Evolutionary conservation across 2,113 vertebrate species (phyloP).

Genomic region (Hydropotes inermis): DNA sequence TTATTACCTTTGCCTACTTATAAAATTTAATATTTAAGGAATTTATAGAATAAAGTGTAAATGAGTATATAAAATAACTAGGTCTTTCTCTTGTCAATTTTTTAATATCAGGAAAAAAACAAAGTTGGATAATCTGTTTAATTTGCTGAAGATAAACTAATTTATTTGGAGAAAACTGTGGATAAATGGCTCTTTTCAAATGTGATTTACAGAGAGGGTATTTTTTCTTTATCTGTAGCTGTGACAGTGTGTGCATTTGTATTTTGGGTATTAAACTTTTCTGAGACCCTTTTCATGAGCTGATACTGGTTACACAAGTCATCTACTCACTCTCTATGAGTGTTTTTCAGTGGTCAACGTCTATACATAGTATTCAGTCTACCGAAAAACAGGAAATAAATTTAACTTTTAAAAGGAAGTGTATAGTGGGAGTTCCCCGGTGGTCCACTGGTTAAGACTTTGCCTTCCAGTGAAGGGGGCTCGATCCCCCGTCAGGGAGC

Average conservation of each 20-base stretch:
- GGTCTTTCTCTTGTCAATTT: neutral
- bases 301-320: neutral
- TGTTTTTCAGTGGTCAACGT: neutral
- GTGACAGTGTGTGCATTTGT: neutral
- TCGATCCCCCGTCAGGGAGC: rapidly evolving
- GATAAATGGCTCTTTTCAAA: neutral
- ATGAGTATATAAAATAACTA: neutral
- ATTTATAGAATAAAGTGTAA: neutral
- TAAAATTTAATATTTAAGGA: neutral
- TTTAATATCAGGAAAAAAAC: neutral
- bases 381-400: neutral
- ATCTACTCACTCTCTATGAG: neutral
- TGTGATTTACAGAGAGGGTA: neutral
- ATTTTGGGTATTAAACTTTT: neutral
- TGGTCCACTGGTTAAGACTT: neutral
- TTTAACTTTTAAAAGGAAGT: neutral
- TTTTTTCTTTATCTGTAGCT: neutral
- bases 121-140: neutral
- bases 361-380: neutral
- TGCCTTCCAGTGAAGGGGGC: neutral
- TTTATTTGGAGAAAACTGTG: neutral
- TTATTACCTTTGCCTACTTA: neutral
- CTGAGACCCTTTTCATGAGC: neutral
- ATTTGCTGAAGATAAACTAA: neutral
- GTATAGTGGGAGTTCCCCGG: neutral